Evolutionary conservation across 1,140 invertebrate species (phyloP), one percentile per base, ranked within the genome.

Genomic region (Pseudachorutes palmiensis): DNA sequence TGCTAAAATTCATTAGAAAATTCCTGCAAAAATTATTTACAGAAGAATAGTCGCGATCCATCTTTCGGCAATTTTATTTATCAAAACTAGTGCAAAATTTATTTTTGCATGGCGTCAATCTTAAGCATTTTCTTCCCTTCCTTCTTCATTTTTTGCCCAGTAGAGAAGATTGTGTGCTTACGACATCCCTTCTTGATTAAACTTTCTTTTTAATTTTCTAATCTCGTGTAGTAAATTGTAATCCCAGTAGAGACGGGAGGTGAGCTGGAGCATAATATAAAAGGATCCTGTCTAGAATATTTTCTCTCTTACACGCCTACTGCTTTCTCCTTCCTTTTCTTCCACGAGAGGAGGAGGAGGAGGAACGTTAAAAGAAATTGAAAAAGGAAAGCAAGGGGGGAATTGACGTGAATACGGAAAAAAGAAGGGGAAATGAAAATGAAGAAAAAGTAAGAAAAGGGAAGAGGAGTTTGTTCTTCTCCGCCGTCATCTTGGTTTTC

Each of bases 341-440:
- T 55, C 5, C 12, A 26, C 33, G 30, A 29, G 26, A 64, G 62
- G 45, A 14, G 51, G 62, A 64, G 62, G 49, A 33, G 36, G 61
- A n/a, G n/a, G n/a, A n/a, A n/a, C n/a, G n/a, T n/a, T 12, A 33
- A 62, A 45, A 64, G 62, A 49, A 45, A 64, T 36, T 26, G 62
- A 28, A 32, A 49, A 32, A 64, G 29, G 3, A 41, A 29, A 29
- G 24, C 5, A 57, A 24, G 26, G 51, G 51, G 51, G 51, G 51
- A 24, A 55, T 55, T 55, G 51, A 55, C 51, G 51, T 55, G 51
- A 55, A 55, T 55, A 55, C 9, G 51, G 24, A 55, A 24, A 55
- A 55, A 55, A 55, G 24, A 55, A 26, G 12, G 24, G 24, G 24
- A 55, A 55, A 16, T 16, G 51, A 55, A 55, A 55, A 55, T 55